phyloP scores from a whole-genome alignment of 2,797 vertebrate species.

The Sebastes matsubarae region DNA sequence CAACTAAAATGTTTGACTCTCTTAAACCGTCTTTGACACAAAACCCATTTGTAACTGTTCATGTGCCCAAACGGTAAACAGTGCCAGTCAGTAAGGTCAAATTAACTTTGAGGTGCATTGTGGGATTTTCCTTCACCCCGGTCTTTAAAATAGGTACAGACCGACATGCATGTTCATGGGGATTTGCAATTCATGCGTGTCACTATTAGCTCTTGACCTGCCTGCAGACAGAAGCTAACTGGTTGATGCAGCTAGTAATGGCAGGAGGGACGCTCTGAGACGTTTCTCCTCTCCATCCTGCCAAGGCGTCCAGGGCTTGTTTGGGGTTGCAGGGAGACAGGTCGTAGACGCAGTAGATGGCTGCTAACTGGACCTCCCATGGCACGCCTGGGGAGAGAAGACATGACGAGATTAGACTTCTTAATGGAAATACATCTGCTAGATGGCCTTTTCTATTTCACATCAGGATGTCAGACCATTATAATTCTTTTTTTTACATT shows the following conservation, averaged over 20 bases:
- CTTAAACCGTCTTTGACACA: not conserved
- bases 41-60: not conserved
- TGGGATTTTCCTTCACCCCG: not conserved
- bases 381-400: conserved; percentile 84
- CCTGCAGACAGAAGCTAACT: conserved; percentile 84
- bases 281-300: conserved; percentile 83
- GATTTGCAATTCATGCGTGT: not conserved
- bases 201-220: conserved; percentile 52
- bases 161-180: not conserved
- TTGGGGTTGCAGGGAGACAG: conserved; percentile 90
- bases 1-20: not conserved
- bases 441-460: not conserved
- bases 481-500: too few relatives aligned
- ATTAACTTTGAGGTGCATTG: not conserved
- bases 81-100: not conserved
- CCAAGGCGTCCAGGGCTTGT: conserved; percentile 84
- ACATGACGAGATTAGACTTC: not conserved
- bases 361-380: conserved; percentile 93
- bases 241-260: conserved; percentile 85
- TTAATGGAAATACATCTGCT: not conserved
- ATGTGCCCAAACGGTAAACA: not conserved
- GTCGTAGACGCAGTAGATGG: conserved; percentile 90
- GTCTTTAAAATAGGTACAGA: conserved; percentile 7
- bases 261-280: conserved; percentile 81
- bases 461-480: not conserved